Evolutionary conservation across 2,113 vertebrate species (phyloP).

Genomic region (Proterorhinus semilunaris): DNA sequence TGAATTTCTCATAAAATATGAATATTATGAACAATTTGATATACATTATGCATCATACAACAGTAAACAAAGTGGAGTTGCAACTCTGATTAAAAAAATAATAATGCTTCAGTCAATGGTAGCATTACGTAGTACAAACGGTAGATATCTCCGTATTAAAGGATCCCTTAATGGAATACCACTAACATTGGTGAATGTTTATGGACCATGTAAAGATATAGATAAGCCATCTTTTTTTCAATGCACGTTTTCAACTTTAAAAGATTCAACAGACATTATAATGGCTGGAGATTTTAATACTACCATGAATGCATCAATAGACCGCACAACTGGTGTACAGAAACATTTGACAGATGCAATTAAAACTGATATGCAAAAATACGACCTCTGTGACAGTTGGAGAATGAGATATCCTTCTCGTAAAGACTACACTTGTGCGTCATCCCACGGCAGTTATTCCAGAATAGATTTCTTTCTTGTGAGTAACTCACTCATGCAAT

Average conservation of each 20-base stretch:
- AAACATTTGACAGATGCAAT: neutral
- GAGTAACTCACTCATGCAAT: neutral
- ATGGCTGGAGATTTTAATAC: neutral
- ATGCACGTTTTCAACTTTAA: neutral
- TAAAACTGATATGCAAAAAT: neutral
- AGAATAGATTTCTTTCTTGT: neutral
- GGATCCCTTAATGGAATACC: neutral
- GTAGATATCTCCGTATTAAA: neutral
- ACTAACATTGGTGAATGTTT: neutral
- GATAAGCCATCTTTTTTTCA: neutral
- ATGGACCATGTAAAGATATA: neutral
- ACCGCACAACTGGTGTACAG: neutral
- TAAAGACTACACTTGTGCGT: no score
- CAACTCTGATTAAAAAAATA: neutral
- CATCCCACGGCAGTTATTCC: neutral
- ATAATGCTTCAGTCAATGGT: rapidly evolving
- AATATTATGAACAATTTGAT: no score
- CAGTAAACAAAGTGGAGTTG: neutral
- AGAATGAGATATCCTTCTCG: no score
- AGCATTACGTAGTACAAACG: neutral
- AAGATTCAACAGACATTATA: neutral
- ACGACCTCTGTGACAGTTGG: neutral
- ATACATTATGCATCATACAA: no score
- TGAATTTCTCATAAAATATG: no score
- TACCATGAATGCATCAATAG: neutral